Percentiles rank a stretch among this genome's conserved stretches.
These are phyloP conservation scores for Sylvia borin DNA, from an alignment of 2,797 vertebrate genomes.

Conservation along the genomic window DNA sequence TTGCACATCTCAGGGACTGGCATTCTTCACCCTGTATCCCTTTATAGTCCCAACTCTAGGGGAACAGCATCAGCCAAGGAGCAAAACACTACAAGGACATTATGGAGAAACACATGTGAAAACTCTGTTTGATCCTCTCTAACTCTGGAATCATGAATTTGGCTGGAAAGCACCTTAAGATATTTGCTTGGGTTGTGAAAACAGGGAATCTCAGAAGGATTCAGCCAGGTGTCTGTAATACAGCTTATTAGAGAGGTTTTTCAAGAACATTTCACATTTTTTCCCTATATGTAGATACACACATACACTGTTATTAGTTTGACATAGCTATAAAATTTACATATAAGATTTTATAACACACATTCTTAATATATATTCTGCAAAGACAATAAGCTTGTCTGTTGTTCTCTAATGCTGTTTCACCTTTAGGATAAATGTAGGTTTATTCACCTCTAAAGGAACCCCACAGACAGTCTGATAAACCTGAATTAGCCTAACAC, in stretches of 20 bases:
- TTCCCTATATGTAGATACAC: background rate
- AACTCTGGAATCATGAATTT: background rate
- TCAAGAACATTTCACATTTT: background rate
- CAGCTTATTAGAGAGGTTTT: slow-evolving; percentile 6
- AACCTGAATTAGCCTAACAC: background rate
- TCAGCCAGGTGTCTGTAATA: slow-evolving; percentile 18
- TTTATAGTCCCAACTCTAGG: background rate
- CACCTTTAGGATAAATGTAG: background rate
- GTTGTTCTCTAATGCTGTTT: background rate
- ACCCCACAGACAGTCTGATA: background rate
- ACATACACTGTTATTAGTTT: background rate
- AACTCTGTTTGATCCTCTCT: slow-evolving; percentile 3
- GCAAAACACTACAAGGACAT: background rate
- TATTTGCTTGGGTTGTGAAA: slow-evolving; percentile 20
- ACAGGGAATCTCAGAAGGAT: slow-evolving; percentile 24
- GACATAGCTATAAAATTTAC: background rate
- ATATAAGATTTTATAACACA: background rate
- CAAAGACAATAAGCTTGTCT: background rate
- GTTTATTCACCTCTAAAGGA: background rate
- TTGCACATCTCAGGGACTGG: background rate
- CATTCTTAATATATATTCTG: background rate
- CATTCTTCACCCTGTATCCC: rapidly evolving
- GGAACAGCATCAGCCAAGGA: background rate
- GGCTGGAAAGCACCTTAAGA: background rate
- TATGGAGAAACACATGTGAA: slow-evolving; percentile 17